Evolutionary conservation across 2,888 invertebrate species (phyloP), one percentile per base, ranked within the genome.

Genomic region (Stenichneumon culpator): DNA sequence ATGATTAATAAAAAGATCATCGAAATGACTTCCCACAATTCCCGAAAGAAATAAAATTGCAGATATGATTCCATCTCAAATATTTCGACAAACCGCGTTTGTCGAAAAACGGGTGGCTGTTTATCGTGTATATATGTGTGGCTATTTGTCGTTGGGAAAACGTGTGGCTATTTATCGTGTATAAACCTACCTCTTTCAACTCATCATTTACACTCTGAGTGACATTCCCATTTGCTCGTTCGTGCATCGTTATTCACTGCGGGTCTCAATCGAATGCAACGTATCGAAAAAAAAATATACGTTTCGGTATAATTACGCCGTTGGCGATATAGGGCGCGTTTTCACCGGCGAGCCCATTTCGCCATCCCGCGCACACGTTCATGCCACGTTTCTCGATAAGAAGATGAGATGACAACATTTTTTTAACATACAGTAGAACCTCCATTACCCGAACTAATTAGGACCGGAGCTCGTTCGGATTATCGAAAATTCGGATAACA

Each of bases 271-370:
- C 50, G 50, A 16, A 32, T 44, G 32, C 47, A 22, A 32, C 22
- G 65, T 32, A 44, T 65, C 65, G 65, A 65, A 75, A 65, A 32
- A 50, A 50, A 75, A 75, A 75, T 52, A 60, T 25, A 60, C 73
- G n/a, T 74, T 63, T 44, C 9, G 39, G 28, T 57, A 19, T 72
- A 36, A 19, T 73, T 50, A 16, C 11, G 50, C 54, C 70, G 54
- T 52, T 36, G 54, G 22, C 36, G 36, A 54, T 70, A 54, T 36
- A 52, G 36, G 22, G 36, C 52, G 52, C 54, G 54, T 52, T 25
- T 72, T 39, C 36, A 22, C 16, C 36, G 54, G 32, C 36, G 52
- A 39, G 70, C 19, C 28, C 9, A 22, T n/a, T 9, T 54, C 28
- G 36, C 22, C 54, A 36, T 9, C 11, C 14, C 2, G n/a, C 36